Conservation (phyloP, 2,888 invertebrate genomes). For the Stegophylla sp. region DNA sequence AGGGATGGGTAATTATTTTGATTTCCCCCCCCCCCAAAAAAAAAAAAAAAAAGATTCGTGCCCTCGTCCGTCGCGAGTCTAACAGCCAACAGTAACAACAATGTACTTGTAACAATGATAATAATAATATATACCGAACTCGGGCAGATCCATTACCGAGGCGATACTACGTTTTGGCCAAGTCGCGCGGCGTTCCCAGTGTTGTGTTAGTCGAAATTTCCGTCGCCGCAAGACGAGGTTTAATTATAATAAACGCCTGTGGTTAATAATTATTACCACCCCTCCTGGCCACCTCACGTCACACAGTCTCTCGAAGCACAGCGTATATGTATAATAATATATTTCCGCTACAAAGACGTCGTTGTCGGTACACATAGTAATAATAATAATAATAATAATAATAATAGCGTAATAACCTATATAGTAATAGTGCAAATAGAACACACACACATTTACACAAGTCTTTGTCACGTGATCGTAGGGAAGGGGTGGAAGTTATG, state of each 20-base stretch:
- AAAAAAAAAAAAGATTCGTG: no score
- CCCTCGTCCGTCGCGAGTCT: no score
- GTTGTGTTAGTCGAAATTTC: neutral
- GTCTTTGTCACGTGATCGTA: neutral
- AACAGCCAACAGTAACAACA: no score
- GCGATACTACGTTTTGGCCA: slow-evolving; percentile 3
- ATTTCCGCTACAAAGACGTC: neutral
- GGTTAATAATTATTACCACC: slow-evolving; percentile 37
- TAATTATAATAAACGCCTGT: slow-evolving; percentile 47
- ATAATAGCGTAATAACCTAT: neutral
- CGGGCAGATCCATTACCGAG: no score
- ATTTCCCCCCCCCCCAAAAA: no score
- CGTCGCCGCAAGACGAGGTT: slow-evolving; percentile 15
- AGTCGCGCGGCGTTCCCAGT: slow-evolving; percentile 8
- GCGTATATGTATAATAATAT: neutral
- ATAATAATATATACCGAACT: no score
- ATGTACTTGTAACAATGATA: no score
- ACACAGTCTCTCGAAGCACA: no score
- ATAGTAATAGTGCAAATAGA: neutral
- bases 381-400: no score
- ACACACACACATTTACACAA: neutral
- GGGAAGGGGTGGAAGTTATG: neutral
- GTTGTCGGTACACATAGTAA: no score
- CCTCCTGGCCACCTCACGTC: no score
- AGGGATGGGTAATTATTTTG: no score